Evolutionary conservation across 2,888 invertebrate species (phyloP).

Genomic region (Pandemis heparana): DNA sequence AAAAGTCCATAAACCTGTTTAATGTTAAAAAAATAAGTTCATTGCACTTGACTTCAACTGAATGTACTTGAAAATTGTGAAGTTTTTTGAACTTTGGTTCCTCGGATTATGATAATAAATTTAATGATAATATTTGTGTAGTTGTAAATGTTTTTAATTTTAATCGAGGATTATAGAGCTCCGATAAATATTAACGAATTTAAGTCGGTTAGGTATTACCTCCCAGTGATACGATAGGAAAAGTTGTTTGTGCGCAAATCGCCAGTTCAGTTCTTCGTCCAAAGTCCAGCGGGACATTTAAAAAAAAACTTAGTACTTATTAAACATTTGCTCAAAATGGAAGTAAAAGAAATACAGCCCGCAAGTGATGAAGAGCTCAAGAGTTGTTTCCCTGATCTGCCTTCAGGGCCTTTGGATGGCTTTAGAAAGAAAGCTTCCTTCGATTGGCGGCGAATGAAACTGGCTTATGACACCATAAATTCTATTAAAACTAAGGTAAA

Average conservation of each 20-base stretch:
- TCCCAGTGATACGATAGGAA: background rate
- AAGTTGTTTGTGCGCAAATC: background rate
- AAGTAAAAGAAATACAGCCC: conserved; percentile 45
- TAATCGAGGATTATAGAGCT: conserved; percentile 4
- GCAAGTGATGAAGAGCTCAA: conserved; percentile 67
- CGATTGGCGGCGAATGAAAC: conserved; percentile 88
- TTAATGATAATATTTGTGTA: background rate
- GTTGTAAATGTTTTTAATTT: conserved; percentile 2
- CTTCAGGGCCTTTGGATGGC: conserved; percentile 86
- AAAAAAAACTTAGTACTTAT: background rate
- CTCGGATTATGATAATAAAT: background rate
- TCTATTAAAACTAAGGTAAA: conserved; percentile 74
- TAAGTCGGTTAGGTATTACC: background rate
- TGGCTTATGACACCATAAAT: conserved; percentile 67
- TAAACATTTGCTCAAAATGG: conserved; percentile 25
- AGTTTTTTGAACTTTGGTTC: conserved; percentile 9
- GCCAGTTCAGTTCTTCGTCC: background rate
- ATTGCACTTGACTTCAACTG: background rate
- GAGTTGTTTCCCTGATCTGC: conserved; percentile 84
- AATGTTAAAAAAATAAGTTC: conserved; percentile 5
- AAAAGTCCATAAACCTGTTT: background rate
- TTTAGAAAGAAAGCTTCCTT: conserved; percentile 88
- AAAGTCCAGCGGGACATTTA: conserved; percentile 1
- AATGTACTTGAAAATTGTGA: too few species aligned
- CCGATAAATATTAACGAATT: background rate